A percentile compares a stretch with the other conserved stretches of the same genome.
phyloP scores from a whole-genome alignment of 2,797 vertebrate species.

The Tenualosa ilisha region DNA sequence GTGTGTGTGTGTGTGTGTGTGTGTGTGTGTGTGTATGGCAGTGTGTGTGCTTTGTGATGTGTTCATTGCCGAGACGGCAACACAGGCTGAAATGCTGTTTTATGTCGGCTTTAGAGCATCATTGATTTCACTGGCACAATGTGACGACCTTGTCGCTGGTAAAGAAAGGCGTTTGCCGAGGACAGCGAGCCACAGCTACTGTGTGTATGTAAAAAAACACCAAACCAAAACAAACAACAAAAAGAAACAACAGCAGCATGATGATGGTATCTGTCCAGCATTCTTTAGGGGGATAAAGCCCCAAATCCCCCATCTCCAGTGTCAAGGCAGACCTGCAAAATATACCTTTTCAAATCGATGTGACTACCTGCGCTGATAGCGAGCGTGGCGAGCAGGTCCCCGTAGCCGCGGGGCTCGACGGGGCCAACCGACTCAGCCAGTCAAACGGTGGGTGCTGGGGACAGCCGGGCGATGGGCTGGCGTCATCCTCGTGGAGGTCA shows the following conservation, averaged over 20 bases:
- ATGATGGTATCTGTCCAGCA: constrained; percentile 18
- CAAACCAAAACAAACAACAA: not conserved
- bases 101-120: constrained; percentile 10
- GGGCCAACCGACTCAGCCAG: not conserved
- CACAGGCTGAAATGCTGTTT: constrained; percentile 2
- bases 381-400: not conserved
- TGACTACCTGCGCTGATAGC: constrained; percentile 21
- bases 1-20: constrained; percentile 7
- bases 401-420: not conserved
- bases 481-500: constrained; percentile 20
- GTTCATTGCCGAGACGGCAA: not conserved
- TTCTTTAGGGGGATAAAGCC: not conserved
- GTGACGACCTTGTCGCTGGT: constrained; percentile 1
- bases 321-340: constrained; percentile 19
- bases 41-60: not conserved
- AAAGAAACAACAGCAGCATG: not conserved
- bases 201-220: not conserved
- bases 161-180: constrained; percentile 10
- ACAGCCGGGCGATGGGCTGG: not conserved
- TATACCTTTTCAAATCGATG: constrained; percentile 22
- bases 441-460: not conserved
- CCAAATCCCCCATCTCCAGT: not conserved
- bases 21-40: not conserved
- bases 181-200: not conserved
- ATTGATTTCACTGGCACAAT: constrained; percentile 12